A percentile compares a stretch with the other conserved stretches of the same genome.
Evolutionary conservation across 2,113 vertebrate species (phyloP).

Genomic region (Tiliqua scincoides): DNA sequence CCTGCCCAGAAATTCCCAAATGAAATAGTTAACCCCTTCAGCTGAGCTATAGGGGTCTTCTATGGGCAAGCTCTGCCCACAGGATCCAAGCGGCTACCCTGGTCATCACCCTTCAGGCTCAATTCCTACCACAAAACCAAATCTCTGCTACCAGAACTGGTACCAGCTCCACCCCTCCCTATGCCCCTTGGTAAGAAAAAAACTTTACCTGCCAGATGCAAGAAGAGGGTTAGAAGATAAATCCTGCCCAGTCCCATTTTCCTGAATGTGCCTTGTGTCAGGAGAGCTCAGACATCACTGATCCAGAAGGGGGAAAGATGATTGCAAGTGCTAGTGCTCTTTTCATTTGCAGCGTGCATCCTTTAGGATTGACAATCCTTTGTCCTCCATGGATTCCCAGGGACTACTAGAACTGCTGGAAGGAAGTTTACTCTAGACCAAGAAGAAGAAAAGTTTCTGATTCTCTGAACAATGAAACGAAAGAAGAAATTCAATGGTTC

Average conservation of each 20-base stretch:
- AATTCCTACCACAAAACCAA: background rate
- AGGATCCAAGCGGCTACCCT: background rate
- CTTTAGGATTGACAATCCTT: background rate
- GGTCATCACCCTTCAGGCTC: background rate
- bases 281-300: constrained; percentile 51
- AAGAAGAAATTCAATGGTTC: too few species aligned
- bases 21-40: background rate
- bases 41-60: background rate
- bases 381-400: background rate
- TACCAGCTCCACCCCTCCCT: background rate
- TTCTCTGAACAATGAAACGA: background rate
- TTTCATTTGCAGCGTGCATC: background rate
- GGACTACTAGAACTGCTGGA: background rate
- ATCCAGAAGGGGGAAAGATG: background rate
- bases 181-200: background rate
- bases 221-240: constrained; percentile 61
- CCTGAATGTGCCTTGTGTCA: constrained; percentile 36
- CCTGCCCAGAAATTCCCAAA: background rate
- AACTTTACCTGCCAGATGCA: constrained; percentile 60
- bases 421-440: constrained; percentile 25
- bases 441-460: rapidly evolving
- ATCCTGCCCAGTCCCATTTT: constrained; percentile 57
- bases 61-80: background rate
- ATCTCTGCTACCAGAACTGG: background rate
- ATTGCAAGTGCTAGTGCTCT: background rate